phyloP scores from a whole-genome alignment of 92 coral and sea anemone species.

The Chrysogorgia sp. region DNA sequence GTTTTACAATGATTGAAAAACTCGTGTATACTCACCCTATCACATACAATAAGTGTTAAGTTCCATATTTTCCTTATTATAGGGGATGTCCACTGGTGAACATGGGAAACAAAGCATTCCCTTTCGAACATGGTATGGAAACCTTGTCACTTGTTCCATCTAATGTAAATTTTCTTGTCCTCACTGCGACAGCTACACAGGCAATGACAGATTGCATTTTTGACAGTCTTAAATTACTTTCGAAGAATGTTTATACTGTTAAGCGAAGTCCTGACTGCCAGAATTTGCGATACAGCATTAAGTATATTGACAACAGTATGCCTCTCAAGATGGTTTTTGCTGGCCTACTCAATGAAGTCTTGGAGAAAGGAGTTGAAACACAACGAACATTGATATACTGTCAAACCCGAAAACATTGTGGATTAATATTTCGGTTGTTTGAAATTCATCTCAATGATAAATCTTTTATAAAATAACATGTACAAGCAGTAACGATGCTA shows the following conservation, averaged over 20 bases:
- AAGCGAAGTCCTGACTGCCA: slow-evolving; percentile 31
- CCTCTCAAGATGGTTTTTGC: slow-evolving; percentile 25
- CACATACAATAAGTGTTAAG: background rate
- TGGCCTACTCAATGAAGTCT: slow-evolving; percentile 16
- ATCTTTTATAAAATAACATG: too few species aligned
- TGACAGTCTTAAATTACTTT: slow-evolving; percentile 15
- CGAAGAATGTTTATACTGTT: slow-evolving; percentile 10
- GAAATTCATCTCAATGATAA: slow-evolving; percentile 20
- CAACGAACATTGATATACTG: slow-evolving; percentile 19
- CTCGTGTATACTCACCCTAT: background rate
- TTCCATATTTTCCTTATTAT: background rate
- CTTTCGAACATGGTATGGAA: slow-evolving; percentile 10
- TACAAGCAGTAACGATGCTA: too few species aligned
- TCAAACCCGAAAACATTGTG: slow-evolving; percentile 35
- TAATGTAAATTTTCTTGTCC: slow-evolving; percentile 3
- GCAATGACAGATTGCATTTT: slow-evolving; percentile 20
- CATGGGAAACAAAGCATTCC: slow-evolving; percentile 5
- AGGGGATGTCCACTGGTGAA: slow-evolving; percentile 30
- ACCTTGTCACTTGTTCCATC: slow-evolving; percentile 17
- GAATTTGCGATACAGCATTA: slow-evolving; percentile 14
- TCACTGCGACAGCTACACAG: slow-evolving; percentile 29
- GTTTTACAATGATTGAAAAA: too few species aligned
- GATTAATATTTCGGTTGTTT: slow-evolving; percentile 11
- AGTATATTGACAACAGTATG: slow-evolving; percentile 25
- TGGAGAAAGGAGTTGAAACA: slow-evolving; percentile 23